Conservation (phyloP, 2,888 invertebrate genomes). For the Thereva nobilitata region DNA sequence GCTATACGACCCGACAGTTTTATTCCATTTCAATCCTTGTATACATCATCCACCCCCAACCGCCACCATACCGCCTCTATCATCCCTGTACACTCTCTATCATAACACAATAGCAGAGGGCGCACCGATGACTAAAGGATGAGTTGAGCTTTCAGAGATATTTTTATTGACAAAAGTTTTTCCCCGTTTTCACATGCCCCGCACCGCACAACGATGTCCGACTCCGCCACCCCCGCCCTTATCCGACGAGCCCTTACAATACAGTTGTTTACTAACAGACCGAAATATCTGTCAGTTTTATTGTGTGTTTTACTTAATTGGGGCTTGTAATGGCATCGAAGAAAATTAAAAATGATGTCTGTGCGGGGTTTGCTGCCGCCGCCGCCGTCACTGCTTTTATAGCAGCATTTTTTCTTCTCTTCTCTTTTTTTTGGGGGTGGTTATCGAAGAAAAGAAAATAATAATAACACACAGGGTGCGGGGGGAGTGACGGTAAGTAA, state of each 20-base stretch:
- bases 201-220: background rate
- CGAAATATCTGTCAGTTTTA: conserved; percentile 31
- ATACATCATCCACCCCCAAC: conserved; percentile 11
- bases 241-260: background rate
- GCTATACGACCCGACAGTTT: conserved; percentile 21
- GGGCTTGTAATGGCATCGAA: conserved; percentile 17
- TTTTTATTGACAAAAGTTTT: conserved; percentile 34
- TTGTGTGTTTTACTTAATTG: conserved; percentile 34
- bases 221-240: background rate
- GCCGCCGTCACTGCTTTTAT: too few species aligned
- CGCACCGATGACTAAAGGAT: conserved; percentile 5
- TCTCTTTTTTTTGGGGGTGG: too few species aligned
- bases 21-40: conserved; percentile 19
- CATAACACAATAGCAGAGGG: conserved; percentile 4
- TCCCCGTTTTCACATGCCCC: conserved; percentile 6
- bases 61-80: background rate
- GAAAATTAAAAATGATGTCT: conserved; percentile 27
- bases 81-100: background rate
- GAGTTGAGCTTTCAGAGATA: conserved; percentile 5
- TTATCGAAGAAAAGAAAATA: too few species aligned
- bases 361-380: background rate
- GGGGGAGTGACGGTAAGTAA: too few species aligned
- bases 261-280: conserved; percentile 22
- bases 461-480: too few species aligned
- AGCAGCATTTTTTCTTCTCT: too few species aligned